Evolutionary conservation across 1,140 invertebrate genomes (phyloP).

Genomic region (Parapsyche elsis): DNA sequence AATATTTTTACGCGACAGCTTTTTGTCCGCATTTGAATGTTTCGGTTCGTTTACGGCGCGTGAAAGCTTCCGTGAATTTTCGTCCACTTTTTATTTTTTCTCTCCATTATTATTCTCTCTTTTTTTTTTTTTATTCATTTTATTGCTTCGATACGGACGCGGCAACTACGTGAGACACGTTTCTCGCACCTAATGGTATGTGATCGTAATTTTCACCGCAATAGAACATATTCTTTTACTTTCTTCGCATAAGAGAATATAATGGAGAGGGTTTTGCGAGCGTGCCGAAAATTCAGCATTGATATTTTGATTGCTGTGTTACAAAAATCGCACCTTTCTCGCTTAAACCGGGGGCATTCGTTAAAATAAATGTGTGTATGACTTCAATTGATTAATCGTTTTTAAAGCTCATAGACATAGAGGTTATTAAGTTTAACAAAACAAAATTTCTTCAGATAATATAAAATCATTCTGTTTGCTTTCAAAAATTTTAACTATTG

Average conservation of each 20-base stretch:
- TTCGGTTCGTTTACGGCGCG: conserved; percentile 33
- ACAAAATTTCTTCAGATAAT: too few relatives aligned
- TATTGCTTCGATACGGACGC: conserved; percentile 1
- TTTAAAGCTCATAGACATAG: too few relatives aligned
- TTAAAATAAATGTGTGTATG: too few relatives aligned
- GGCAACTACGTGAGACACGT: neutral
- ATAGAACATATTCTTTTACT: neutral
- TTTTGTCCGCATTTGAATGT: neutral
- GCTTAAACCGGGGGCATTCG: too few relatives aligned
- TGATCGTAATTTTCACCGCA: neutral
- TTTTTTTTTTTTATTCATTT: neutral
- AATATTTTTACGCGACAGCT: neutral
- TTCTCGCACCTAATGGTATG: neutral
- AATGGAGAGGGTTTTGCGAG: too few relatives aligned
- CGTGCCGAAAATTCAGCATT: too few relatives aligned
- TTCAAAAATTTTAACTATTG: too few relatives aligned
- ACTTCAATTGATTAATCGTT: too few relatives aligned
- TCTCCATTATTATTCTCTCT: neutral
- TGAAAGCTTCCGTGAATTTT: conserved; percentile 35
- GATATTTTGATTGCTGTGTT: too few relatives aligned
- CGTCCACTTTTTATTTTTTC: neutral
- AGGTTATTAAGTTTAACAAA: too few relatives aligned
- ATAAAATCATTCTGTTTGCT: too few relatives aligned
- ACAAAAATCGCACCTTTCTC: too few relatives aligned
- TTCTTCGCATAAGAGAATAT: neutral